These are phyloP conservation scores for Semotilus atromaculatus DNA, from an alignment of 2,797 vertebrate species.

Conservation along the genomic window DNA sequence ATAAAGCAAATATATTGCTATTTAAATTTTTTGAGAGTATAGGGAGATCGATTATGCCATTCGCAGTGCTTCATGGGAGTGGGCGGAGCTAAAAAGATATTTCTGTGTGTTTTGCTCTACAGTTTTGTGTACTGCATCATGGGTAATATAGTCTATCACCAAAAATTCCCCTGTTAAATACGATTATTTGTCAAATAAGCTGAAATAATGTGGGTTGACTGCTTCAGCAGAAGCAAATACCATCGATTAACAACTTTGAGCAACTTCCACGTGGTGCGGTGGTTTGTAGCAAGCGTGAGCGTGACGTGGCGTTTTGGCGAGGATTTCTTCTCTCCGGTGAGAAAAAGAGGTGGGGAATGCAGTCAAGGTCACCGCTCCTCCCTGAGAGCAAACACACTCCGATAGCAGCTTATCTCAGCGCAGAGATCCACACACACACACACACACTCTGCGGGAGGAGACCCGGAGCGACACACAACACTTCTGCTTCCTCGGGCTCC, in stretches of 20 bases:
- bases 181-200: too few relatives aligned
- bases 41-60: too few relatives aligned
- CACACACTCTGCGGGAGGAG: neutral
- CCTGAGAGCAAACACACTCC: constrained; percentile 69
- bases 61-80: too few relatives aligned
- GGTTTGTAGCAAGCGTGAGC: neutral
- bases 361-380: constrained; percentile 74
- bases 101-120: too few relatives aligned
- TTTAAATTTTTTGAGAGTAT: too few relatives aligned
- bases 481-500: neutral
- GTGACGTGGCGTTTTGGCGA: constrained; percentile 2
- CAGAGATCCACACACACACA: constrained; percentile 27
- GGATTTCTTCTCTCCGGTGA: neutral
- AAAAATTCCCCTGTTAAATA: too few relatives aligned
- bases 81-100: too few relatives aligned
- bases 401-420: constrained; percentile 65
- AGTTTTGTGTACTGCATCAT: too few relatives aligned
- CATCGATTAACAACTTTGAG: too few relatives aligned
- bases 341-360: constrained; percentile 69
- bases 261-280: neutral
- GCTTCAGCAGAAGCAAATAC: too few relatives aligned
- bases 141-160: too few relatives aligned
- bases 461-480: neutral
- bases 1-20: too few relatives aligned
- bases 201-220: rapidly evolving